phyloP scores from a whole-genome alignment of 2,888 invertebrate species.

The Nomada hirtipes region DNA sequence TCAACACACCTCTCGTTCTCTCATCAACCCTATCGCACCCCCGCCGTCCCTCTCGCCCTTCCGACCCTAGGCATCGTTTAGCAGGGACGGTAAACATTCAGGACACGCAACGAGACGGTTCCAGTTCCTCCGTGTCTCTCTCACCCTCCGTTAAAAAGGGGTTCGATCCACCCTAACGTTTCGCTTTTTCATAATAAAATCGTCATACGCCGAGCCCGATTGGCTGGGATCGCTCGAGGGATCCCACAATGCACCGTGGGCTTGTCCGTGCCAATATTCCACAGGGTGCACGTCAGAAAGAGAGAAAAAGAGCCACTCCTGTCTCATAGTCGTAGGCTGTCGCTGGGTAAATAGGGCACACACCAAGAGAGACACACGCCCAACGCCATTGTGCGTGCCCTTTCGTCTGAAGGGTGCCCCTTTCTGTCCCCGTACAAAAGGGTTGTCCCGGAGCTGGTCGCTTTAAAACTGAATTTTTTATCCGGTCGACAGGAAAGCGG shows the following conservation, averaged over 20 bases:
- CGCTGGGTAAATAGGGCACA: constrained; percentile 83
- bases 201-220: constrained; percentile 80
- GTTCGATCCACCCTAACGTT: constrained; percentile 76
- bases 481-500: constrained; percentile 81
- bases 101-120: constrained; percentile 67
- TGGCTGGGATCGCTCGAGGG: constrained; percentile 76
- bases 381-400: constrained; percentile 80
- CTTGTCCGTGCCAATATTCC: constrained; percentile 77
- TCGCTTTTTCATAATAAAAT: constrained; percentile 81
- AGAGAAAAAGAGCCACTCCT: constrained; percentile 60
- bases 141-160: constrained; percentile 58
- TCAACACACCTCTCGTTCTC: background rate
- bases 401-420: constrained; percentile 78
- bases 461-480: constrained; percentile 79
- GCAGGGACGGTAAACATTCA: constrained; percentile 70
- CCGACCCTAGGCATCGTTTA: constrained; percentile 52
- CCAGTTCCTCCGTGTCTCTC: constrained; percentile 24
- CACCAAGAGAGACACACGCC: constrained; percentile 84
- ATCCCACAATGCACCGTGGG: constrained; percentile 78
- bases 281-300: constrained; percentile 31
- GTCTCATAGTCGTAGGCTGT: constrained; percentile 74
- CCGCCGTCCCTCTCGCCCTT: background rate
- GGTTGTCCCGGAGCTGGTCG: constrained; percentile 75
- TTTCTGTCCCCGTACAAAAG: constrained; percentile 77
- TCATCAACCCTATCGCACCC: background rate